Conservation (phyloP, 2,888 invertebrate genomes). For the Pseudanteris insignis region DNA sequence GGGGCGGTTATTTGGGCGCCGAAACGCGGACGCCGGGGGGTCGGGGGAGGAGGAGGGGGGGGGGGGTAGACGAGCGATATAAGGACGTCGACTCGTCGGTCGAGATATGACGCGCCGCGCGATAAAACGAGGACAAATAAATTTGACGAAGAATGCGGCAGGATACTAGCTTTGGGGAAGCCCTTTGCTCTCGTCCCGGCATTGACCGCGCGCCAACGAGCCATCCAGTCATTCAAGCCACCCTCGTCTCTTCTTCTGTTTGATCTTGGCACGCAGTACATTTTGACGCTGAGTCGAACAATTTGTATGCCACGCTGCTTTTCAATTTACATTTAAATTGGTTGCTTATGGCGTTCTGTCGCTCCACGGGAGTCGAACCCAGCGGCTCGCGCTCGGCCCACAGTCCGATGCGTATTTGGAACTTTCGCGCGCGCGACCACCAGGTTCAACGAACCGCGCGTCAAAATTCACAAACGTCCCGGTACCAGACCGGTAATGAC, state of each 20-base stretch:
- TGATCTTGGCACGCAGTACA: slow-evolving; percentile 66
- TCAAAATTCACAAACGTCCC: slow-evolving; percentile 33
- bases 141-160: slow-evolving; percentile 45
- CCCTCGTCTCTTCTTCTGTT: slow-evolving; percentile 62
- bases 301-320: slow-evolving; percentile 67
- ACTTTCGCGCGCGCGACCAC: slow-evolving; percentile 45
- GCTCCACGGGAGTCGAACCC: slow-evolving; percentile 64
- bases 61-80: slow-evolving; percentile 15
- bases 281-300: slow-evolving; percentile 67
- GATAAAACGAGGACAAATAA: slow-evolving; percentile 46
- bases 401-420: slow-evolving; percentile 64
- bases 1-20: too few species aligned
- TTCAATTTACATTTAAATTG: slow-evolving; percentile 68
- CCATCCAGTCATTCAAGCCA: slow-evolving; percentile 49
- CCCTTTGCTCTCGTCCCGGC: slow-evolving; percentile 43
- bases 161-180: slow-evolving; percentile 40
- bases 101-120: slow-evolving; percentile 36
- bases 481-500: slow-evolving; percentile 24
- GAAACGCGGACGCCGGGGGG: slow-evolving; percentile 17
- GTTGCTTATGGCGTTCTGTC: slow-evolving; percentile 66
- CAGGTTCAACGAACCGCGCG: slow-evolving; percentile 60
- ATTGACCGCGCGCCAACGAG: slow-evolving; percentile 45
- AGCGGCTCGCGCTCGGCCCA: slow-evolving; percentile 52
- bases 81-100: slow-evolving; percentile 27
- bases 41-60: slow-evolving; percentile 14